Evolutionary conservation across 2,113 vertebrate genomes (phyloP).

Genomic region (Nanorana parkeri): DNA sequence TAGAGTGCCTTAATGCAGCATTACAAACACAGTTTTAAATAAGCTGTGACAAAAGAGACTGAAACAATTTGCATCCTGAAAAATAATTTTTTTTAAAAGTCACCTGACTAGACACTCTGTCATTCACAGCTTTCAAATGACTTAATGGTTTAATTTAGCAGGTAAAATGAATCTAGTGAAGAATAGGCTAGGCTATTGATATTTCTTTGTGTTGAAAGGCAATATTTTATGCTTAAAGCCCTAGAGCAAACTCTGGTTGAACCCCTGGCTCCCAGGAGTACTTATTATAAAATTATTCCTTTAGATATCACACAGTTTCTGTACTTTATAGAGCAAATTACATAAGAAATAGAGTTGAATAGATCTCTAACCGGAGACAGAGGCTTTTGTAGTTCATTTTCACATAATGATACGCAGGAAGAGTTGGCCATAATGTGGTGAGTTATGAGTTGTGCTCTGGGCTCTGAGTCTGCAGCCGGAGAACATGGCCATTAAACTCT

Average conservation of each 20-base stretch:
- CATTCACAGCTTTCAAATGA: background rate
- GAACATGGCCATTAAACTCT: constrained; percentile 57
- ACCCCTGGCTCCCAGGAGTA: constrained; percentile 38
- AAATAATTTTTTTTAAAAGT: background rate
- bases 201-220: constrained; percentile 4
- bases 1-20: too few relatives aligned
- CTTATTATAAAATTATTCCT: constrained; percentile 51
- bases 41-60: background rate
- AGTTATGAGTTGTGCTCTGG: constrained; percentile 64
- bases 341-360: constrained; percentile 34
- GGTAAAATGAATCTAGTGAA: background rate
- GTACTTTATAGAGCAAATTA: constrained; percentile 36
- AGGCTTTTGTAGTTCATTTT: constrained; percentile 61
- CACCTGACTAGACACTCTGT: background rate
- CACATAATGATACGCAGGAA: constrained; percentile 61
- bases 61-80: background rate
- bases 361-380: constrained; percentile 28
- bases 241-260: constrained; percentile 48
- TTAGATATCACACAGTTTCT: constrained; percentile 29
- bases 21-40: too few relatives aligned
- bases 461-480: constrained; percentile 59
- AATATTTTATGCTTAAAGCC: constrained; percentile 37
- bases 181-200: constrained; percentile 14
- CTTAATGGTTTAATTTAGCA: constrained; percentile 6
- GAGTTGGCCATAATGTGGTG: constrained; percentile 56